A percentile compares a stretch with the other conserved stretches of the same genome.
phyloP scores from a whole-genome alignment of 2,888 invertebrate genomes.

The Lagria hirta region DNA sequence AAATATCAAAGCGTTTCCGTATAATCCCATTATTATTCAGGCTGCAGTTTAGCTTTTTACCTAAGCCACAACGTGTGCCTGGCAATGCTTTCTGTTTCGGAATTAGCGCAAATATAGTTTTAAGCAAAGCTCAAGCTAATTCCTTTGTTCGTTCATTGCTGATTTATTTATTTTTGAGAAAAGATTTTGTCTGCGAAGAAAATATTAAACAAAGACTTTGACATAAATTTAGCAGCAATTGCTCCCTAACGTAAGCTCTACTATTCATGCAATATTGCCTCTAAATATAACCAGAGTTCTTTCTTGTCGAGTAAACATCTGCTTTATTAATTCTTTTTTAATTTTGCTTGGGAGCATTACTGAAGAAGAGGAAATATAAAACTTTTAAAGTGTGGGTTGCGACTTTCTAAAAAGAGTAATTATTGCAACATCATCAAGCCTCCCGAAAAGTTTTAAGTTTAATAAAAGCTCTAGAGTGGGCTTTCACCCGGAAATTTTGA shows the following conservation, averaged over 20 bases:
- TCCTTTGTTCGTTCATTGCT: too few species aligned
- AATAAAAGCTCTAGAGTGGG: too few species aligned
- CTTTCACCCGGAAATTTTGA: too few species aligned
- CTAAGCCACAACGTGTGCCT: constrained; percentile 4
- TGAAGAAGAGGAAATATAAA: too few species aligned
- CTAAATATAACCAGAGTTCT: constrained; percentile 3
- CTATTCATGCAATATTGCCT: constrained; percentile 5
- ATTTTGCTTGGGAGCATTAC: too few species aligned
- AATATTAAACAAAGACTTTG: constrained; percentile 9
- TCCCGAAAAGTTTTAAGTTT: too few species aligned
- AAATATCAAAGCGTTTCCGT: constrained; percentile 10
- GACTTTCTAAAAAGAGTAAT: too few species aligned
- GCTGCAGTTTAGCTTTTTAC: constrained; percentile 11
- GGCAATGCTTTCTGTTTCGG: neutral
- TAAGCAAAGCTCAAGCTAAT: constrained; percentile 1
- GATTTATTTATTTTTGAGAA: too few species aligned
- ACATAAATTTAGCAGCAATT: constrained; percentile 9
- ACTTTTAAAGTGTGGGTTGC: too few species aligned
- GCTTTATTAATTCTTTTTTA: constrained; percentile 13
- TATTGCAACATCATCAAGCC: too few species aligned
- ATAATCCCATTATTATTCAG: constrained; percentile 15
- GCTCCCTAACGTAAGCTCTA: constrained; percentile 11
- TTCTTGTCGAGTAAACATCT: constrained; percentile 2
- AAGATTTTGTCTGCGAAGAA: too few species aligned
- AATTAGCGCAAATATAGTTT: constrained; percentile 5